Evolutionary conservation across 2,797 vertebrate genomes (phyloP), one percentile per base, ranked within the genome.

Genomic region (Betta splendens): DNA sequence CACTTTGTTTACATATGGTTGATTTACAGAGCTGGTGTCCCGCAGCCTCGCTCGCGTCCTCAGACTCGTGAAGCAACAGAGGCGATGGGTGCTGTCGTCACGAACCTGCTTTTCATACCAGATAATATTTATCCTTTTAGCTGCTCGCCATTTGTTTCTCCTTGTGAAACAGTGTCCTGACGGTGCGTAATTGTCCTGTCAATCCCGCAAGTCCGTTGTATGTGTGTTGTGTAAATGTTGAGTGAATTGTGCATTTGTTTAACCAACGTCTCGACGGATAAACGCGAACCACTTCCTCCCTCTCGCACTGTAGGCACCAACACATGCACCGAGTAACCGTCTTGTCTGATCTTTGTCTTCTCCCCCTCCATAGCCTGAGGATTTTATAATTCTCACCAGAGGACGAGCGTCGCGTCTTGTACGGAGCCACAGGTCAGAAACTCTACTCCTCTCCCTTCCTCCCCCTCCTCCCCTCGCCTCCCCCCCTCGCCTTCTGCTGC

Each of bases 371-470:
- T 88, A 93, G 92, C 90, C 75, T 89, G 91, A 90, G 86, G 85
- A 89, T 92, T 90, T 89, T 91, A 85, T 93, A 92, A 88, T 89
- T 92, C 84, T 90, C 86, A 77, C 85, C 80, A 69, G 89, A 89
- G 79, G 89, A 91, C 89, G 89, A 91, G 78, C 89, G 46, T 80
- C 87, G 69, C 86, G 56, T 87, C 89, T 90, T 85, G 72, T 89
- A 84, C 87, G 84, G 85, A 93, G 79, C 82, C 69, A 89, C 91
- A 93, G 92, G 92, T 93, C 90, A 93, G 92, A 91, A 85, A 85
- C 64, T 81, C 67, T 80, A 75, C 59, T 80, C 80, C 79, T 76
- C 62, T 53, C 42, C 49, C 69, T 37, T 26, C 21, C 33, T 32
- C 46, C 31, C 37, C 35, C 63, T n/a, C n/a, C n/a, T n/a, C n/a